A percentile compares a stretch with the other conserved stretches of the same genome.
Conservation (phyloP, 2,797 vertebrate genomes). For the Etheostoma perlongum region DNA sequence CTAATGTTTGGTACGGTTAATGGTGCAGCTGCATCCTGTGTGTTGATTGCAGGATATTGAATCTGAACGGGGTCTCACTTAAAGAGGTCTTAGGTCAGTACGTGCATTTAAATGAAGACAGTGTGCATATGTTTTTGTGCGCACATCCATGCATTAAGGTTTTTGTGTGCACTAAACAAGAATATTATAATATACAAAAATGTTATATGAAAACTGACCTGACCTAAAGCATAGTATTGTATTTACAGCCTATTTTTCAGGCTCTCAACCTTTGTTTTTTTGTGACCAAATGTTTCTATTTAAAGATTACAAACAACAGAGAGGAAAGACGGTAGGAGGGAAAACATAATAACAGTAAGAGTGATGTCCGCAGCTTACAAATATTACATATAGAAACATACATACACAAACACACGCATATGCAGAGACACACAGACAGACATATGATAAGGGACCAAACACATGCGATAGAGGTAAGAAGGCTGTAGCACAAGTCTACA, state of each 20-base stretch:
- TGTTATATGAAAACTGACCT: background rate
- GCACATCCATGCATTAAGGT: background rate
- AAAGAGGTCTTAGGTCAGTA: background rate
- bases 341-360: too few relatives aligned
- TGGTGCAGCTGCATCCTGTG: constrained; percentile 1
- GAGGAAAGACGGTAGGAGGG: too few relatives aligned
- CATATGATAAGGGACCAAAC: too few relatives aligned
- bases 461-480: too few relatives aligned
- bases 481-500: too few relatives aligned
- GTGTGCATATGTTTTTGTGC: background rate
- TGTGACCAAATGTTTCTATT: too few relatives aligned
- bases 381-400: too few relatives aligned
- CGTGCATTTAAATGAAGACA: background rate
- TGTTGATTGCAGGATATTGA: constrained; percentile 21
- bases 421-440: too few relatives aligned
- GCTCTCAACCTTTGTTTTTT: background rate
- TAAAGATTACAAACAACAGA: too few relatives aligned
- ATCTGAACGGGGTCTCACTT: constrained; percentile 7
- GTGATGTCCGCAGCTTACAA: too few relatives aligned
- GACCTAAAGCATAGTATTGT: background rate
- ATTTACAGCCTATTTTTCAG: background rate
- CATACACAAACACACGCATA: too few relatives aligned
- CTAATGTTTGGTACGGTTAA: background rate
- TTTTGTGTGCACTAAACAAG: background rate
- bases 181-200: background rate